These are phyloP conservation scores for Fissipunctia ypsillon DNA, from an alignment of 2,888 invertebrate species.

Conservation along the genomic window DNA sequence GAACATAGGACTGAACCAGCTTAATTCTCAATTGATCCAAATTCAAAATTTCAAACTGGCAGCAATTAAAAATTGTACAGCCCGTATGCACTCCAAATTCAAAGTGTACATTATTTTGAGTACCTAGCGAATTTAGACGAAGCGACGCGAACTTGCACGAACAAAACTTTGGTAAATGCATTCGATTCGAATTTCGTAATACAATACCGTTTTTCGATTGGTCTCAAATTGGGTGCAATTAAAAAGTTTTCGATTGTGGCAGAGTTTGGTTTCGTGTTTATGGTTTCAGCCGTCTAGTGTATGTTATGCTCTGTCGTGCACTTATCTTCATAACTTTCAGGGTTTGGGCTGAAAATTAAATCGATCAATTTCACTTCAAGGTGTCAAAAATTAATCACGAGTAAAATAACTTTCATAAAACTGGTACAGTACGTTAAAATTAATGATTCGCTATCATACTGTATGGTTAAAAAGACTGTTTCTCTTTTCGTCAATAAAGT, in stretches of 20 bases:
- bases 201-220: constrained; percentile 87
- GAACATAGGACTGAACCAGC: not conserved
- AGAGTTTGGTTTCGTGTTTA: constrained; percentile 62
- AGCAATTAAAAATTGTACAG: constrained; percentile 68
- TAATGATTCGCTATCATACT: no score
- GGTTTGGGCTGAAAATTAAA: constrained; percentile 10
- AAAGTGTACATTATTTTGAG: constrained; percentile 77
- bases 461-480: not conserved
- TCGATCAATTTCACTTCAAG: constrained; percentile 1
- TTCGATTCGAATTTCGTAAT: constrained; percentile 78
- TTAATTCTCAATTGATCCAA: constrained; percentile 44
- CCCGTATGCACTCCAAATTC: constrained; percentile 76
- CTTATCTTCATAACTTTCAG: constrained; percentile 33
- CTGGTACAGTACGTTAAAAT: not conserved
- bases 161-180: constrained; percentile 78
- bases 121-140: constrained; percentile 78
- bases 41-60: constrained; percentile 58
- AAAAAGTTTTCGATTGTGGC: constrained; percentile 82
- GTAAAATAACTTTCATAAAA: not conserved
- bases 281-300: constrained; percentile 45
- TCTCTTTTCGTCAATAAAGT: not conserved
- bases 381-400: not conserved
- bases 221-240: constrained; percentile 86
- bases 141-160: constrained; percentile 76
- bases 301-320: constrained; percentile 22